Evolutionary conservation across 2,113 vertebrate genomes (phyloP).

Genomic region (Raphicerus campestris): DNA sequence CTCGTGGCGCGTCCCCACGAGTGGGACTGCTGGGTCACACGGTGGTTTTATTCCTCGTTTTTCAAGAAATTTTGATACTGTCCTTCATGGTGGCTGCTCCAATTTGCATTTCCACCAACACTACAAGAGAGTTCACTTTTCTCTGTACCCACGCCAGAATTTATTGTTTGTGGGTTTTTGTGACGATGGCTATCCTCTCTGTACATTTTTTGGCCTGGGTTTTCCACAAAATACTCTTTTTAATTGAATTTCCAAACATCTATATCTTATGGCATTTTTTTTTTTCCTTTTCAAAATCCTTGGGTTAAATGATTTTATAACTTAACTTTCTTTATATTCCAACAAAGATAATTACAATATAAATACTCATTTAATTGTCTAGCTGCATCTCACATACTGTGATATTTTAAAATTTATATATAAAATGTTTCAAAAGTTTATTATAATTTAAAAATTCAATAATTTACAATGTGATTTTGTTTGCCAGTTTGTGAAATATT

Average conservation of each 20-base stretch:
- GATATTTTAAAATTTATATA: neutral
- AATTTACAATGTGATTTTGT: neutral
- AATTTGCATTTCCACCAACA: neutral
- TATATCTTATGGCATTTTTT: neutral
- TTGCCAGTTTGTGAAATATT: neutral
- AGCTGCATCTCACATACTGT: neutral
- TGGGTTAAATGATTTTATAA: neutral
- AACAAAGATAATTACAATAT: neutral
- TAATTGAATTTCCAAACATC: neutral
- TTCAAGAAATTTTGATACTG: neutral
- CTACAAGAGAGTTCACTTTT: neutral
- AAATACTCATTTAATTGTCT: neutral
- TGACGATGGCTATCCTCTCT: neutral
- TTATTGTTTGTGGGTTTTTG: neutral
- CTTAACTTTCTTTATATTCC: neutral
- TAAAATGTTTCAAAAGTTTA: neutral
- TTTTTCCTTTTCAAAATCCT: neutral
- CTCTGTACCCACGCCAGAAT: neutral
- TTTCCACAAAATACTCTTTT: neutral
- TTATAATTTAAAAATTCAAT: neutral
- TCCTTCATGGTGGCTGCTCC: neutral
- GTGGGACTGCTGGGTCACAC: neutral
- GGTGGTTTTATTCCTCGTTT: neutral
- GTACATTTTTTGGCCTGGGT: neutral
- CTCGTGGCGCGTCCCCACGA: rapidly evolving